phyloP scores from a whole-genome alignment of 2,797 vertebrate genomes.

The Gallinago solitaria region DNA sequence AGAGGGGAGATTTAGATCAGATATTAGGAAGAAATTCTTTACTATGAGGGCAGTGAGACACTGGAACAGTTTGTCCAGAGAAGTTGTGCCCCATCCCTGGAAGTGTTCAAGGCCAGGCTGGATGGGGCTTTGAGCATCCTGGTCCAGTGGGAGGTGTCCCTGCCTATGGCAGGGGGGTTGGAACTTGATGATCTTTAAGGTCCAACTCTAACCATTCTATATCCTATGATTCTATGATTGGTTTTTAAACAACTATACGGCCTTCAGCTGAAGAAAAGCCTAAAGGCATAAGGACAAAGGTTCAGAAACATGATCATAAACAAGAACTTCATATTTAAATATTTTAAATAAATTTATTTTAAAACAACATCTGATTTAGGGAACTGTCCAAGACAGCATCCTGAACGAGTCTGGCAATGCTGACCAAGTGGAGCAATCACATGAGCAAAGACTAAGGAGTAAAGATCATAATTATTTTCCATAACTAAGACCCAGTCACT shows the following conservation, averaged over 20 bases:
- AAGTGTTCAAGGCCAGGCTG: not conserved
- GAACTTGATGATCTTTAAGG: not conserved
- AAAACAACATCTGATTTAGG: not conserved
- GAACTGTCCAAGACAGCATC: not conserved
- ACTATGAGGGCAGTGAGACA: not conserved
- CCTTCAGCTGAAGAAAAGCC: not conserved
- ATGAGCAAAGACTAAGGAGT: not conserved
- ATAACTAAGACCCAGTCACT: not conserved
- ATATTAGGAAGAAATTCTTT: not conserved
- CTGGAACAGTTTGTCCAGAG: not conserved
- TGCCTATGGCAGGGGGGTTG: not conserved
- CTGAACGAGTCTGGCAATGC: not conserved
- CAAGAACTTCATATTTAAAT: not conserved
- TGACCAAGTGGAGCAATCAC: not conserved
- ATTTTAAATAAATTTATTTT: not conserved
- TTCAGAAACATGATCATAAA: not conserved
- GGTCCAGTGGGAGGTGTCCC: not conserved
- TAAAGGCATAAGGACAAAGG: not conserved
- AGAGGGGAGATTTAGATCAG: not conserved
- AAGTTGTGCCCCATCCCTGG: not conserved
- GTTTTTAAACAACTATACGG: not conserved
- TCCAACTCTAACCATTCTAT: not conserved
- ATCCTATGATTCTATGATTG: not conserved
- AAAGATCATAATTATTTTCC: not conserved
- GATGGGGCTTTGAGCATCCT: not conserved